phyloP scores from a whole-genome alignment of 2,797 vertebrate genomes.

The Siniperca obscura region DNA sequence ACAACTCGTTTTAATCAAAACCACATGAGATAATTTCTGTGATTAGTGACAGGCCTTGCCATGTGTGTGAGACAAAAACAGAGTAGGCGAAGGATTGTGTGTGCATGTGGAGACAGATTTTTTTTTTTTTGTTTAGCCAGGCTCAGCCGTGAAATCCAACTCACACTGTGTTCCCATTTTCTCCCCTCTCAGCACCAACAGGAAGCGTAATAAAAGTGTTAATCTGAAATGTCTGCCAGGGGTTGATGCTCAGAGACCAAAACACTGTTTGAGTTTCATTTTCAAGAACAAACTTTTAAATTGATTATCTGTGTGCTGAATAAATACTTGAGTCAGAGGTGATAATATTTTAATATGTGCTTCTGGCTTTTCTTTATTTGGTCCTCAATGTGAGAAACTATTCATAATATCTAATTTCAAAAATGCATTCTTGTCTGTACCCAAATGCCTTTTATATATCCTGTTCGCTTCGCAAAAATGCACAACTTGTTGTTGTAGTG shows the following conservation, averaged over 20 bases:
- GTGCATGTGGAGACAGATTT: slow-evolving; percentile 7
- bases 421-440: background rate
- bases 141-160: slow-evolving; percentile 15
- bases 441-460: background rate
- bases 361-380: background rate
- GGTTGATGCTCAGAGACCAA: background rate
- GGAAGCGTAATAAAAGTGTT: slow-evolving; percentile 58
- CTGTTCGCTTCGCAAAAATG: background rate
- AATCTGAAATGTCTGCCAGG: slow-evolving; percentile 34
- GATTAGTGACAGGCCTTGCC: slow-evolving; percentile 14
- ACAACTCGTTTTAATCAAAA: slow-evolving; percentile 17
- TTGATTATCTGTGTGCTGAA: background rate
- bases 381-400: background rate
- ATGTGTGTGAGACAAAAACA: slow-evolving; percentile 29
- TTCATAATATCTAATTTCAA: background rate
- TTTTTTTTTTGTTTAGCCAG: slow-evolving; percentile 23
- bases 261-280: background rate
- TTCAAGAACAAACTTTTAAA: background rate
- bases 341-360: background rate
- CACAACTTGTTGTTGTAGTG: background rate
- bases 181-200: slow-evolving; percentile 24
- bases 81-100: background rate
- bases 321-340: background rate
- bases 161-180: slow-evolving; percentile 17
- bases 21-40: slow-evolving; percentile 16